Conservation (phyloP, 2,797 vertebrate species). For the Lindbergichthys nudifrons region DNA sequence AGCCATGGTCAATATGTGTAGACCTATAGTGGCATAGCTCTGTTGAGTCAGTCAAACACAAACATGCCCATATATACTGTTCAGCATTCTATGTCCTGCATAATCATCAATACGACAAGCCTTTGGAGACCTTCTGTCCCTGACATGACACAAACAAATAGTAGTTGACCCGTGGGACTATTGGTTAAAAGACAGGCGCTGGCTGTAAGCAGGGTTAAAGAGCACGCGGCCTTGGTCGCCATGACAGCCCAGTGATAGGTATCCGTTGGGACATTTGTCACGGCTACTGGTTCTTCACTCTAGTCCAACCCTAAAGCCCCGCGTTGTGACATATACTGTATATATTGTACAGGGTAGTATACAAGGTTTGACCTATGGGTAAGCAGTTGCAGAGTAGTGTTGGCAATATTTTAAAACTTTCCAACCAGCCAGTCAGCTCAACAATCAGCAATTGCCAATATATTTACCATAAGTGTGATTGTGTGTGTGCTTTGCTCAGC, state of each 20-base stretch:
- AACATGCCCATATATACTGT: constrained; percentile 12
- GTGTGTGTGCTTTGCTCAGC: too few species aligned
- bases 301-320: neutral
- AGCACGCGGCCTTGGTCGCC: constrained; percentile 53
- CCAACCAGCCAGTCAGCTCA: too few species aligned
- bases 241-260: constrained; percentile 72
- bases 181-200: constrained; percentile 58
- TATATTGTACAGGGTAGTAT: neutral
- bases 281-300: constrained; percentile 49
- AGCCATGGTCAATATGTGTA: constrained; percentile 21
- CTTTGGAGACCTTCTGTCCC: constrained; percentile 53
- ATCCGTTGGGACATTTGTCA: constrained; percentile 77
- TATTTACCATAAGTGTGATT: too few species aligned
- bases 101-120: constrained; percentile 32
- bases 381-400: too few species aligned
- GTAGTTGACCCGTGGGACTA: constrained; percentile 50
- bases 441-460: too few species aligned
- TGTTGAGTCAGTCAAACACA: constrained; percentile 16
- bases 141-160: constrained; percentile 69
- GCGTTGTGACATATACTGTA: constrained; percentile 3
- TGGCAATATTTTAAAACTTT: too few species aligned
- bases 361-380: neutral
- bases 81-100: constrained; percentile 25
- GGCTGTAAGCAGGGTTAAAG: constrained; percentile 61
- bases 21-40: constrained; percentile 9